phyloP scores from a whole-genome alignment of 1,140 invertebrate species.

The Chelonus insularis region DNA sequence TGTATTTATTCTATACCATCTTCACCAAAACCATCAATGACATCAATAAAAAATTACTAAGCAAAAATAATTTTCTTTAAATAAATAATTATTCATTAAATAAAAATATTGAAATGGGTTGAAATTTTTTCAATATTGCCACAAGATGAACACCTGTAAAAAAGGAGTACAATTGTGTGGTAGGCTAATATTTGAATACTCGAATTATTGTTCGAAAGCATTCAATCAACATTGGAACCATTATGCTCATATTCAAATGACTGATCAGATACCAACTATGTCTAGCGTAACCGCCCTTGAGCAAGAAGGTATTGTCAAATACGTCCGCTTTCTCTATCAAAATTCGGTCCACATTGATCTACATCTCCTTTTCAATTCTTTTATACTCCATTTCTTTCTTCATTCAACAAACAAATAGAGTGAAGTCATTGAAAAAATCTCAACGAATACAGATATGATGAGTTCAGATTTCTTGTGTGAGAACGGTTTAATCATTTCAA shows the following conservation, averaged over 20 bases:
- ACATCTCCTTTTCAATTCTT: background rate
- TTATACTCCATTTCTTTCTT: background rate
- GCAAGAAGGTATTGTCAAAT: conserved; percentile 35
- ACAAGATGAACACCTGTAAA: background rate
- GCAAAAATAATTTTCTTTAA: too few species aligned
- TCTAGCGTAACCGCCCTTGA: conserved; percentile 33
- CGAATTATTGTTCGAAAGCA: background rate
- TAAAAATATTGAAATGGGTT: too few species aligned
- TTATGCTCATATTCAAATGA: conserved; percentile 34
- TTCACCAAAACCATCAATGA: too few species aligned
- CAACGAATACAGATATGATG: background rate
- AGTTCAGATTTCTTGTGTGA: too few species aligned
- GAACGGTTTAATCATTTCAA: too few species aligned
- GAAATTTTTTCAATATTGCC: too few species aligned
- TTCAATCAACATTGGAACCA: background rate
- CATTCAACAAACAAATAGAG: background rate
- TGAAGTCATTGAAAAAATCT: too few species aligned
- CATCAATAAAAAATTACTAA: too few species aligned
- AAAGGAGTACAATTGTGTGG: background rate
- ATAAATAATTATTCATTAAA: too few species aligned
- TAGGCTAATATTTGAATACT: background rate
- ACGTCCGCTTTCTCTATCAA: conserved; percentile 25
- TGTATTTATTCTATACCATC: too few species aligned
- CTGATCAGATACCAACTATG: conserved; percentile 35
- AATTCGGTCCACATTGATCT: background rate